phyloP scores from a whole-genome alignment of 2,113 vertebrate genomes.

The Paralichthys olivaceus region DNA sequence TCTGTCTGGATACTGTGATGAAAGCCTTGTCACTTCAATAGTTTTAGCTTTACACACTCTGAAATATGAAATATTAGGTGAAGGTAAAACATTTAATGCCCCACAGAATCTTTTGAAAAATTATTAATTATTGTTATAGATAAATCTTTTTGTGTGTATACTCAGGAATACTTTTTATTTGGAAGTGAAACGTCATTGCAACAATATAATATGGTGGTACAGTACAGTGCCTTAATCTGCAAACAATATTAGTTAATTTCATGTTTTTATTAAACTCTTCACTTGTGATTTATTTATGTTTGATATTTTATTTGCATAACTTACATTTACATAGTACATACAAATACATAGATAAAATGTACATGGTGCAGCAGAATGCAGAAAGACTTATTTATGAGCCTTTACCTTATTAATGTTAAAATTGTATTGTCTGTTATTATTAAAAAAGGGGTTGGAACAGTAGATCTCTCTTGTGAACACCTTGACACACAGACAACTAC shows the following conservation, averaged over 20 bases:
- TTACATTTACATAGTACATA: no score
- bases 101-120: neutral
- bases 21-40: slow-evolving; percentile 39
- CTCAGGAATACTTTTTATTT: neutral
- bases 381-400: no score
- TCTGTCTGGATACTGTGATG: slow-evolving; percentile 61
- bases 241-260: neutral
- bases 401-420: no score
- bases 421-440: neutral
- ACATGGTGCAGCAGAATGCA: no score
- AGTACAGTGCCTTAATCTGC: neutral
- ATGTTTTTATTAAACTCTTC: no score
- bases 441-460: neutral
- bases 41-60: slow-evolving; percentile 32
- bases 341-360: no score
- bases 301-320: neutral
- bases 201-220: neutral
- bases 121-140: neutral
- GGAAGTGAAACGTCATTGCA: neutral
- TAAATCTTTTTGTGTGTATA: no score
- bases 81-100: neutral
- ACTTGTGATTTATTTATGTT: neutral
- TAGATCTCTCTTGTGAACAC: slow-evolving; percentile 23
- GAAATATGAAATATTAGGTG: slow-evolving; percentile 4
- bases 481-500: neutral